phyloP scores from a whole-genome alignment of 2,888 invertebrate genomes.

The Pocota personata region DNA sequence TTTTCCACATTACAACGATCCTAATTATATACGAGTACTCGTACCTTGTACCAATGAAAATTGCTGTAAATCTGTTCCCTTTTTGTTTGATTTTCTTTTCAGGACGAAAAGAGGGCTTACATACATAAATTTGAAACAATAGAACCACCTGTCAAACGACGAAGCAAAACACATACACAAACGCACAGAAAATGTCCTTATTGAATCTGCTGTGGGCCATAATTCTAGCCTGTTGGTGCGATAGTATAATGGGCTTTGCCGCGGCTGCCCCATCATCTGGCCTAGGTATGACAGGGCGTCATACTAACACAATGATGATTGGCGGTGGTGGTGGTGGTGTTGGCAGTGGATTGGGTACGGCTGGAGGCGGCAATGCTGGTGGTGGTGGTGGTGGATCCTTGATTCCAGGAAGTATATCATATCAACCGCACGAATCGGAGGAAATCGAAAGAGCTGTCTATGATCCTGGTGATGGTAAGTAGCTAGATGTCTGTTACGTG shows the following conservation, averaged over 20 bases:
- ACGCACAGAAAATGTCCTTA: constrained; percentile 68
- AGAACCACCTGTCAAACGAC: constrained; percentile 61
- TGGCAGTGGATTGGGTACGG: constrained; percentile 41
- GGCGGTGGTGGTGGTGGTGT: constrained; percentile 40
- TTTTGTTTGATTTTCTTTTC: constrained; percentile 6
- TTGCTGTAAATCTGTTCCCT: constrained; percentile 41
- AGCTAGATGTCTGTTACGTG: background rate
- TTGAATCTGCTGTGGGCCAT: constrained; percentile 73
- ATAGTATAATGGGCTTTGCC: constrained; percentile 55
- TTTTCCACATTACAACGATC: constrained; percentile 22
- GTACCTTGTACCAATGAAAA: constrained; percentile 10
- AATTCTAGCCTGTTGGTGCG: constrained; percentile 67
- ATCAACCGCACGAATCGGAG: constrained; percentile 76
- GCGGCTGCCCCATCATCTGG: constrained; percentile 40
- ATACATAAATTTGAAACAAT: constrained; percentile 66
- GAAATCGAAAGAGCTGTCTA: constrained; percentile 79
- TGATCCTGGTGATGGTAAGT: constrained; percentile 83
- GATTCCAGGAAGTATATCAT: constrained; percentile 75
- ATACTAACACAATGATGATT: constrained; percentile 64
- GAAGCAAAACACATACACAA: background rate
- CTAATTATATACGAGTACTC: constrained; percentile 19
- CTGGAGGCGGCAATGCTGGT: constrained; percentile 47
- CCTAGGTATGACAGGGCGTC: constrained; percentile 52
- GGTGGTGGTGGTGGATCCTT: constrained; percentile 60
- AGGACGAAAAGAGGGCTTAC: constrained; percentile 28